Evolutionary conservation across 2,888 invertebrate genomes (phyloP), one percentile per base, ranked within the genome.

Genomic region (Sipha maydis): DNA sequence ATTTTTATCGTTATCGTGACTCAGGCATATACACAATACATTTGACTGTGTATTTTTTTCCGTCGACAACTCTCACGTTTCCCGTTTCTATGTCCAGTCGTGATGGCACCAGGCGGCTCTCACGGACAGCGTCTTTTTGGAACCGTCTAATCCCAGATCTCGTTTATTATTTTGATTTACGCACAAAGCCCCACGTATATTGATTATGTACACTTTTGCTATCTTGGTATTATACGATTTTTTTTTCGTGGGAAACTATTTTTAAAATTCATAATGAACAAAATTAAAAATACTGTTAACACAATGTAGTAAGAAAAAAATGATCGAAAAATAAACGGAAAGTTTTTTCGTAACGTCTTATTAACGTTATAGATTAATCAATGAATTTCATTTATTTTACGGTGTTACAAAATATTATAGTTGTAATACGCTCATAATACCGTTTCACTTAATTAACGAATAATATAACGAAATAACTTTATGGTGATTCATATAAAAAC

Each of bases 1-100:
- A 38, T 77, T 85, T 85, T 85, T 67, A 85, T 84, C 84, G 76
- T 84, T 80, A 61, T 77, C 77, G 77, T 85, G 85, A 85, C 77
- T 85, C 19, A 3, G 19, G 31, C n/a, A 8, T 67, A 61, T 25
- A 61, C 61, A 83, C 83, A 83, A 84, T 76, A 25, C 38, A 67
- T 67, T 31, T 61, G 67, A 67, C 67, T 77, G 31, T 85, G 77
- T 85, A 67, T 76, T 84, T 41, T 85, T 67, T 77, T 19, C 34
- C 7, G 61, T 77, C 77, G 31, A 41, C 48, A 77, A 77, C 85
- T 85, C 84, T 84, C 85, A 77, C 85, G 85, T 77, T 77, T 85
- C 28, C 34, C 28, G 19, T 67, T 85, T n/a, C 67, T 67, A 48
- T 31, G 77, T 67, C 84, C 76, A 61, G 84, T 84, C 84, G 84